Evolutionary conservation across 2,888 invertebrate species (phyloP).

Genomic region (Tenodera sinensis): DNA sequence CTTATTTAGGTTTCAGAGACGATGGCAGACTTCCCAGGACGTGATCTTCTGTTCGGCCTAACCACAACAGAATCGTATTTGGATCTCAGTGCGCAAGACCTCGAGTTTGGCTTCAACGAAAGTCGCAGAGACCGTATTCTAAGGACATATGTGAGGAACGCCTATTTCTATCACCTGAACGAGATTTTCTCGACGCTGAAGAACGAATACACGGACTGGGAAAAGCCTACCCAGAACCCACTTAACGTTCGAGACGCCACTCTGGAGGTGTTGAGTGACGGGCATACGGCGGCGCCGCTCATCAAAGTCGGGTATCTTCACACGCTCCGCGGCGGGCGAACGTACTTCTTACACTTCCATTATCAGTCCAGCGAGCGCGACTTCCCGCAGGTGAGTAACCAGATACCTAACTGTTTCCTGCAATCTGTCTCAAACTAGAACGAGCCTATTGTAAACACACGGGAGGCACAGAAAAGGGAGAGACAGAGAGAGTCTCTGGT

Average conservation of each 20-base stretch:
- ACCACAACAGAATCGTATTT: slow-evolving; percentile 80
- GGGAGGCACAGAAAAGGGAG: too few species aligned
- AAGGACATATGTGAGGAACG: slow-evolving; percentile 87
- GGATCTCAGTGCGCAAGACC: slow-evolving; percentile 70
- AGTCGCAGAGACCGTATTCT: slow-evolving; percentile 72
- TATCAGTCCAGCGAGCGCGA: slow-evolving; percentile 80
- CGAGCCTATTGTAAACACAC: too few species aligned
- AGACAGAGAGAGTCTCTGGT: too few species aligned
- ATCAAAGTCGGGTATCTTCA: slow-evolving; percentile 77
- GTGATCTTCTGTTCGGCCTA: slow-evolving; percentile 80
- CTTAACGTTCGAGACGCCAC: slow-evolving; percentile 81
- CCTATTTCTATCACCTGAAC: slow-evolving; percentile 91
- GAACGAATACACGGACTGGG: slow-evolving; percentile 97
- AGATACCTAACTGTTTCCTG: too few species aligned
- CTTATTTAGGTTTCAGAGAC: slow-evolving; percentile 61
- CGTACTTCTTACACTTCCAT: slow-evolving; percentile 84
- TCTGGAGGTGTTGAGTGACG: slow-evolving; percentile 84
- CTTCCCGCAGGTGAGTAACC: slow-evolving; percentile 64
- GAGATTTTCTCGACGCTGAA: slow-evolving; percentile 90
- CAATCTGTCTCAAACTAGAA: too few species aligned
- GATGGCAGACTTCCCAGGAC: slow-evolving; percentile 77
- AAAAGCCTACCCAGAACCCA: slow-evolving; percentile 80
- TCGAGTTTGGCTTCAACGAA: slow-evolving; percentile 86
- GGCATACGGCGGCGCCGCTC: slow-evolving; percentile 83
- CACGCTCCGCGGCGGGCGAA: slow-evolving; percentile 71